Evolutionary conservation across 2,888 invertebrate genomes (phyloP).

Genomic region (Ectemnius lituratus): DNA sequence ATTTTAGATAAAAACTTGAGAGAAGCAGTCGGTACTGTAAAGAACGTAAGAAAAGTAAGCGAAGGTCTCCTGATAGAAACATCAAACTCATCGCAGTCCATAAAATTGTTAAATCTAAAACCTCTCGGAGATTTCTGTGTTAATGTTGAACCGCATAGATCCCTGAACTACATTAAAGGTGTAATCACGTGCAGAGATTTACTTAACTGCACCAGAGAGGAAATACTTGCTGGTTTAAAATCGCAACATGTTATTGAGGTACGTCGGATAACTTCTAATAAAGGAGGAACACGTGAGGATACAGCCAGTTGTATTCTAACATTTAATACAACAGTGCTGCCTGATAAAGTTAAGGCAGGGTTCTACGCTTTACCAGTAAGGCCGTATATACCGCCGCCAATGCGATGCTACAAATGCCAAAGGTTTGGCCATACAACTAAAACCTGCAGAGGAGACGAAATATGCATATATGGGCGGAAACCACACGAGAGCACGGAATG

Average conservation of each 20-base stretch:
- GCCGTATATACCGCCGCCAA: slow-evolving; percentile 47
- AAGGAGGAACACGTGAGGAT: background rate
- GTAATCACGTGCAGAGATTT: slow-evolving; percentile 48
- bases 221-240: slow-evolving; percentile 39
- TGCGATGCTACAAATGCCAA: no score
- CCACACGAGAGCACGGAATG: background rate
- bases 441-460: background rate
- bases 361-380: slow-evolving; percentile 43
- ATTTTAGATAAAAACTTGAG: background rate
- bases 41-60: background rate
- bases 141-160: slow-evolving; percentile 16
- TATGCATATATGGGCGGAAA: background rate
- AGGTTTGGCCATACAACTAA: slow-evolving; percentile 26
- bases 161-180: slow-evolving; percentile 42
- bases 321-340: slow-evolving; percentile 33
- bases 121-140: background rate
- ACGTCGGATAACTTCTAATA: background rate
- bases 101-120: background rate
- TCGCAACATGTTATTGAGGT: slow-evolving; percentile 27
- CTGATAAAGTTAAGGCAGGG: slow-evolving; percentile 8
- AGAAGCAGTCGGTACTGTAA: background rate
- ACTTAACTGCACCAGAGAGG: slow-evolving; percentile 42
- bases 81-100: no score
- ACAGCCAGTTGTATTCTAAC: slow-evolving; percentile 41
- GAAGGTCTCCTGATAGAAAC: no score